These are phyloP conservation scores for Artibeus lituratus DNA, from an alignment of 2,797 vertebrate species.

Conservation along the genomic window DNA sequence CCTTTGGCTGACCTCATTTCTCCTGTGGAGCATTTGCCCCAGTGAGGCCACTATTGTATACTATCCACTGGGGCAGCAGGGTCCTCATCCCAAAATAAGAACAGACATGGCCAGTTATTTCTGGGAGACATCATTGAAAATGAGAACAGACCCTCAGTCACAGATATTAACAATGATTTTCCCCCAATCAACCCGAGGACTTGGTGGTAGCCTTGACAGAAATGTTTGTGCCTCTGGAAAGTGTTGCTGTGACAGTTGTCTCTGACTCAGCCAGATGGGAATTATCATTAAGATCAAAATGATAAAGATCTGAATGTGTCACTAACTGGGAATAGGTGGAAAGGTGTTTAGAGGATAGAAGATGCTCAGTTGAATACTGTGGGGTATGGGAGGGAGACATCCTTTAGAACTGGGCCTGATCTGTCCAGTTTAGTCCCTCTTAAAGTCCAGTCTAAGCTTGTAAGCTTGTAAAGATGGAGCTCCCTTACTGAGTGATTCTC, in stretches of 20 bases:
- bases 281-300: neutral
- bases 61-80: neutral
- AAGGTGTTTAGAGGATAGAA: neutral
- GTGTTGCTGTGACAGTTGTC: neutral
- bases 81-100: neutral
- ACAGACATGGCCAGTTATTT: neutral
- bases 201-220: neutral
- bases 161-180: neutral
- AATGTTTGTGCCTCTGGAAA: neutral
- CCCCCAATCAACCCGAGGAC: neutral
- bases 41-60: neutral
- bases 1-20: neutral
- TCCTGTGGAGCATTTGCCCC: neutral
- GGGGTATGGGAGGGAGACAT: neutral
- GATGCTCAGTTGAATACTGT: neutral
- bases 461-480: neutral
- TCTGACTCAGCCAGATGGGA: neutral
- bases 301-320: too few species aligned
- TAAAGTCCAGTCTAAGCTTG: neutral
- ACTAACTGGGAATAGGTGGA: neutral
- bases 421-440: neutral
- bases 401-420: neutral
- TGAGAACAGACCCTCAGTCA: neutral
- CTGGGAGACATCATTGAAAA: neutral
- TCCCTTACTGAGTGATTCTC: too few species aligned